Percentiles rank a stretch among this genome's conserved stretches.
Conservation (phyloP, 2,113 vertebrate species). For the Mustela nigripes region DNA sequence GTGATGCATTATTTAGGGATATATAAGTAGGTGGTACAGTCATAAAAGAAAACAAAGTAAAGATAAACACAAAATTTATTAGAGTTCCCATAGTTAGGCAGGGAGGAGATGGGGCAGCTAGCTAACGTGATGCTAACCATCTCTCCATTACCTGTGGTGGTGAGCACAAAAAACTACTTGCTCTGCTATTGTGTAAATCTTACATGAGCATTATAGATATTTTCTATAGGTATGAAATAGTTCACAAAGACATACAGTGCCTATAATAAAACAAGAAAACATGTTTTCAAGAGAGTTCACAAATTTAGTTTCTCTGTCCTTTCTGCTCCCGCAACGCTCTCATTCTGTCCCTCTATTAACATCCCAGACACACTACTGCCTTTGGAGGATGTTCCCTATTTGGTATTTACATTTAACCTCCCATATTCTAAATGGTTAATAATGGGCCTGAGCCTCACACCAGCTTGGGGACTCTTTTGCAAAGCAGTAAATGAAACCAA, state of each 20-base stretch:
- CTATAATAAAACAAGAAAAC: not conserved
- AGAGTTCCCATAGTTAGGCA: not conserved
- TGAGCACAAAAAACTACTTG: not conserved
- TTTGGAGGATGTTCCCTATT: conserved; percentile 13
- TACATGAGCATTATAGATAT: not conserved
- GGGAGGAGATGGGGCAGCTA: not conserved
- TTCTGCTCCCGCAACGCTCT: not conserved
- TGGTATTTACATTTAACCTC: not conserved
- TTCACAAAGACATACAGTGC: not conserved
- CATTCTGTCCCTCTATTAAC: not conserved
- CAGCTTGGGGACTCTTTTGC: not conserved
- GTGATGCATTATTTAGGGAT: not conserved
- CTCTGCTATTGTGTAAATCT: not conserved
- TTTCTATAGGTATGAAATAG: not conserved
- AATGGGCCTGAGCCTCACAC: not conserved
- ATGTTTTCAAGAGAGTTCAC: conserved; percentile 31
- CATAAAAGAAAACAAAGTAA: not conserved
- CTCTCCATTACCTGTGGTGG: not conserved
- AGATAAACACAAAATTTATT: not conserved
- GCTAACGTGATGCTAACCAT: not conserved
- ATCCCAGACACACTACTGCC: not conserved
- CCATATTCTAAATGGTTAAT: not conserved
- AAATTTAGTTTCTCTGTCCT: not conserved
- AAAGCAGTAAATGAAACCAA: conserved; percentile 25
- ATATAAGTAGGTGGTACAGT: not conserved